phyloP scores from a whole-genome alignment of 2,113 vertebrate genomes.

The Puntigrus tetrazona region DNA sequence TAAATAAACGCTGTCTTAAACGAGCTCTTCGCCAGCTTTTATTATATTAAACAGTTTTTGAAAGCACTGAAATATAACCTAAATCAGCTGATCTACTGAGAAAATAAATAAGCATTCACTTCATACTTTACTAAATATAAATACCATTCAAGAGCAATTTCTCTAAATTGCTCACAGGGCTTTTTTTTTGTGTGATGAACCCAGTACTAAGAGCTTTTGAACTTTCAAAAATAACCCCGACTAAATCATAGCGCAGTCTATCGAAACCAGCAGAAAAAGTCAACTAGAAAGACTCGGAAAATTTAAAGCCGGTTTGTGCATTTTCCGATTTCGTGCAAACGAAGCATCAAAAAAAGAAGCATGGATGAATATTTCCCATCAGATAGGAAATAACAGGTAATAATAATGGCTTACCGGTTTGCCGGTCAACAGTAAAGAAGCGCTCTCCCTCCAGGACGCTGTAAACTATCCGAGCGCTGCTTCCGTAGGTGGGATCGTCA shows the following conservation, averaged over 20 bases:
- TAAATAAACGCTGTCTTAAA: too few species aligned
- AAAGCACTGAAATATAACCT: too few species aligned
- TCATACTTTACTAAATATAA: not conserved
- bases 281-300: not conserved
- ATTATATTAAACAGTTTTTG: too few species aligned
- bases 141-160: not conserved
- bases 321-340: not conserved
- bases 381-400: not conserved
- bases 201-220: not conserved
- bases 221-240: not conserved
- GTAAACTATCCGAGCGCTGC: slow-evolving; percentile 93
- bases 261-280: not conserved
- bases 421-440: slow-evolving; percentile 91
- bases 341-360: not conserved
- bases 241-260: not conserved
- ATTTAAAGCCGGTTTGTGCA: not conserved
- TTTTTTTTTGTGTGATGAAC: not conserved
- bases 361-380: not conserved
- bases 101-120: not conserved
- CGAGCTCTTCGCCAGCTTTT: too few species aligned
- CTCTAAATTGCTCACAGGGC: not conserved
- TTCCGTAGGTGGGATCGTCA: slow-evolving; percentile 93
- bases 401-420: slow-evolving; percentile 84
- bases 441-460: slow-evolving; percentile 93
- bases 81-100: too few species aligned